Evolutionary conservation across 2,113 vertebrate species (phyloP).

Genomic region (Hippocampus mohnikei): DNA sequence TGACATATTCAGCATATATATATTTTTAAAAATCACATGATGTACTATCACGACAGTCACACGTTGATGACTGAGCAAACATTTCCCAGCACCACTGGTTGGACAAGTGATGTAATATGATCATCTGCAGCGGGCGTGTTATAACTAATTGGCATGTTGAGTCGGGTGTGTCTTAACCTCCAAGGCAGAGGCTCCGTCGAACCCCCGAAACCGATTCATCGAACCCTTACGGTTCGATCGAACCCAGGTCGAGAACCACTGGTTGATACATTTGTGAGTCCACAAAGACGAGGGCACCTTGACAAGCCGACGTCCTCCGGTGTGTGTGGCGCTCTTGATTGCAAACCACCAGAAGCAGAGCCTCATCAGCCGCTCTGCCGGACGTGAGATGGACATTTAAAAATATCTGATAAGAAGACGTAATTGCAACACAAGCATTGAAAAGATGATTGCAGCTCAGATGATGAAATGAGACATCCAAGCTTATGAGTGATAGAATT

Average conservation of each 20-base stretch:
- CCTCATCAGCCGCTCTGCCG: constrained; percentile 8
- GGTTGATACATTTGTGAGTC: constrained; percentile 32
- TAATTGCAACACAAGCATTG: constrained; percentile 16
- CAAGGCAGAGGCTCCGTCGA: too few relatives aligned
- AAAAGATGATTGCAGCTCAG: constrained; percentile 18
- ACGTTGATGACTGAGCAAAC: too few relatives aligned
- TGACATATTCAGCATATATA: too few relatives aligned
- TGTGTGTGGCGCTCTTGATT: neutral
- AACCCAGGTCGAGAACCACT: neutral
- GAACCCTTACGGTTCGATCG: too few relatives aligned
- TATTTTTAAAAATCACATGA: too few relatives aligned
- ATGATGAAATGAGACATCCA: constrained; percentile 17
- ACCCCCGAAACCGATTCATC: too few relatives aligned
- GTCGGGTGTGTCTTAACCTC: too few relatives aligned
- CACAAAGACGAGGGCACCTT: constrained; percentile 15
- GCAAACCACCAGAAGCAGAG: neutral
- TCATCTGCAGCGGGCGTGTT: too few relatives aligned
- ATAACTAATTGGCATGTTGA: too few relatives aligned
- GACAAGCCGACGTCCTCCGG: neutral
- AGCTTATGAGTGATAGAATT: constrained; percentile 2
- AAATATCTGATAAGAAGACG: constrained; percentile 16
- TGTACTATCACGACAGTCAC: too few relatives aligned
- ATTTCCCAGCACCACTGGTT: too few relatives aligned
- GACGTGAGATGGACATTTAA: constrained; percentile 18
- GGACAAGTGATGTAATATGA: too few relatives aligned